A percentile compares a stretch with the other conserved stretches of the same genome.
Conservation (phyloP, 2,888 invertebrate genomes). For the Pteria penguin region DNA sequence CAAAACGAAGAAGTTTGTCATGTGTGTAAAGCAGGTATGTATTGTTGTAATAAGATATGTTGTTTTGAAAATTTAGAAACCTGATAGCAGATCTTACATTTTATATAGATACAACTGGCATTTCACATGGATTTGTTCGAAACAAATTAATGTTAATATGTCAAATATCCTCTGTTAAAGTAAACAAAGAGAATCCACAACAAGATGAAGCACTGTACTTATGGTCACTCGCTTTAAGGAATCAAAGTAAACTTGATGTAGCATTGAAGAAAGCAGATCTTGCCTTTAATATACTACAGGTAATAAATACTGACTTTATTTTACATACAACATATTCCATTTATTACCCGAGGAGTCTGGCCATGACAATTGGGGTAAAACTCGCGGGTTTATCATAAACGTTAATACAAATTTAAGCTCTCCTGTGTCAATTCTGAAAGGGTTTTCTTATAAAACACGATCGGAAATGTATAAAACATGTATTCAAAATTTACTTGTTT, state of each 20-base stretch:
- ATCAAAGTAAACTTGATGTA: conserved; percentile 7
- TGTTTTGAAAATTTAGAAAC: too few relatives aligned
- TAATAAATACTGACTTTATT: too few relatives aligned
- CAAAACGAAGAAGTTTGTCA: background rate
- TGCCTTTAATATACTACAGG: conserved; percentile 4
- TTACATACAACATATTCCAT: too few relatives aligned
- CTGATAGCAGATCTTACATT: background rate
- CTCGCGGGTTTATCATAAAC: too few relatives aligned
- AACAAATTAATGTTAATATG: background rate
- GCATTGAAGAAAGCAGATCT: conserved; percentile 19
- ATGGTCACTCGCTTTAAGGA: conserved; percentile 18
- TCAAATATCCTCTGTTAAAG: background rate
- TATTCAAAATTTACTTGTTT: too few relatives aligned
- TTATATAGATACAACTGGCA: background rate
- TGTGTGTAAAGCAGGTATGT: background rate
- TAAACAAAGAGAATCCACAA: background rate
- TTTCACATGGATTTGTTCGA: background rate
- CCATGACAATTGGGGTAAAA: too few relatives aligned
- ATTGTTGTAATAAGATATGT: background rate
- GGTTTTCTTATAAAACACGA: too few relatives aligned
- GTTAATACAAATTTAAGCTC: too few relatives aligned
- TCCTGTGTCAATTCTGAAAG: too few relatives aligned
- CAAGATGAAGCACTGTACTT: conserved; percentile 8
- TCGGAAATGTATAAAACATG: too few relatives aligned
- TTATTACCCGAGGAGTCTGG: too few relatives aligned